Evolutionary conservation across 1,140 invertebrate species (phyloP).

Genomic region (Kradibia gibbosae): DNA sequence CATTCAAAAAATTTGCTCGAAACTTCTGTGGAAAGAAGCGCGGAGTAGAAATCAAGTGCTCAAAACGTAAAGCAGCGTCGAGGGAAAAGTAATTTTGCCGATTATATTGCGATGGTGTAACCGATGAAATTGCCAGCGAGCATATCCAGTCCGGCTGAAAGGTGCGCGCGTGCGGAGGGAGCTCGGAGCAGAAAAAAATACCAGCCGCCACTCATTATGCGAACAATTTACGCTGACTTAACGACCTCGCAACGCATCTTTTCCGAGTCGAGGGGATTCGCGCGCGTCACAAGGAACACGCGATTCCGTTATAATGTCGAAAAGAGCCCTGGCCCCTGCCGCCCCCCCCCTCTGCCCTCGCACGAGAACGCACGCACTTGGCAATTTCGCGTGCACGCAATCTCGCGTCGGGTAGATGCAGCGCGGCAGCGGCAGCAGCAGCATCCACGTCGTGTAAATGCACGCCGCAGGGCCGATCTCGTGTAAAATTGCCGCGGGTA

Average conservation of each 20-base stretch:
- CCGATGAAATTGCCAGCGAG: conserved; percentile 22
- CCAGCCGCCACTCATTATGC: conserved; percentile 25
- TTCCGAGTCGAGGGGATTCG: conserved; percentile 1
- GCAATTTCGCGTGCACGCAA: conserved; percentile 42
- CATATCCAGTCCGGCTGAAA: too few relatives aligned
- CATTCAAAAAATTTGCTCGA: not conserved
- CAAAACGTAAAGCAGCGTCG: conserved; percentile 1
- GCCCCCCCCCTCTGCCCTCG: not conserved
- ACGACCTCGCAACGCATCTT: conserved; percentile 33
- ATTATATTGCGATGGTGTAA: conserved; percentile 4
- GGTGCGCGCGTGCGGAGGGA: too few relatives aligned
- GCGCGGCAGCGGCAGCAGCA: too few relatives aligned
- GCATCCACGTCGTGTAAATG: not conserved
- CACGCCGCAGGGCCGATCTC: conserved; percentile 19
- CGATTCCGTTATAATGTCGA: conserved; percentile 25
- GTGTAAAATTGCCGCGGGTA: conserved; percentile 44
- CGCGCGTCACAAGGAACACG: conserved; percentile 31
- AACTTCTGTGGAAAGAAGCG: not conserved
- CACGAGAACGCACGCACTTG: conserved; percentile 12
- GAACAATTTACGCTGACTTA: conserved; percentile 36
- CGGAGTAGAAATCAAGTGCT: not conserved
- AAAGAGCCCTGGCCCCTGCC: not conserved
- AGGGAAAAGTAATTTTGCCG: not conserved
- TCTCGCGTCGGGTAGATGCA: not conserved
- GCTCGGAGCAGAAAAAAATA: not conserved